Evolutionary conservation across 2,888 invertebrate species (phyloP), one percentile per base, ranked within the genome.

Genomic region (Lacanobia oleracea): DNA sequence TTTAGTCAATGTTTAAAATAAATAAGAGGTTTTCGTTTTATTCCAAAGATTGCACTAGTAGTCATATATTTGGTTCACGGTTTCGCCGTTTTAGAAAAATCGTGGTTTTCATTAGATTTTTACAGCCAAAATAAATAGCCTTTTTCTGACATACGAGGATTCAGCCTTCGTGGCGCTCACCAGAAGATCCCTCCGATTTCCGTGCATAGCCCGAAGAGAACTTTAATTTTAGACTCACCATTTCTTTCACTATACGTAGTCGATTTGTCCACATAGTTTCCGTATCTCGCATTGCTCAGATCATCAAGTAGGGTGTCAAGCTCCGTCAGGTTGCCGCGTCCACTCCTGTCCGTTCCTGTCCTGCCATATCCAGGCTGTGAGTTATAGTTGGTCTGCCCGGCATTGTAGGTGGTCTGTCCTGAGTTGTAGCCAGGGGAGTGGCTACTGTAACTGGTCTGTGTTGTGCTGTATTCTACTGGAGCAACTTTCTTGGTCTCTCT

Each of bases 301-400:
- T 99, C 99, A 90, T 99, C 98, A 71, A 99, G 96, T 67, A 99
- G 96, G 21, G 98, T 98, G 93, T 99, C 99, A 91, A 99, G 93
- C 93, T 99, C 99, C 0, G 98, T 98, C 60, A 99, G 96, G 93
- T 99, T 98, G 85, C 97, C 98, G 27, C 79, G 79, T n/a, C 75
- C 83, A 40, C 66, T 74, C 61, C 93, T 88, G 18, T 78, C 92
- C 89, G 57, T 61, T 1, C 92, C 91, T 0, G 94, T 93, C 79
- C 93, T 86, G 63, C 95, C 95, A 72, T 95, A 94, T 8, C 93
- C 94, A 1, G 89, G 75, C 81, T 82, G 87, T 66, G 61, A 54
- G 33, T 51, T 82, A 12, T 79, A 79, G 33, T 53, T 66, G 12
- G 65, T 59, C 8, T 75, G 75, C 21, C 43, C 79, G 16, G 73